phyloP scores from a whole-genome alignment of 2,113 vertebrate species.

The Ahaetulla prasina region DNA sequence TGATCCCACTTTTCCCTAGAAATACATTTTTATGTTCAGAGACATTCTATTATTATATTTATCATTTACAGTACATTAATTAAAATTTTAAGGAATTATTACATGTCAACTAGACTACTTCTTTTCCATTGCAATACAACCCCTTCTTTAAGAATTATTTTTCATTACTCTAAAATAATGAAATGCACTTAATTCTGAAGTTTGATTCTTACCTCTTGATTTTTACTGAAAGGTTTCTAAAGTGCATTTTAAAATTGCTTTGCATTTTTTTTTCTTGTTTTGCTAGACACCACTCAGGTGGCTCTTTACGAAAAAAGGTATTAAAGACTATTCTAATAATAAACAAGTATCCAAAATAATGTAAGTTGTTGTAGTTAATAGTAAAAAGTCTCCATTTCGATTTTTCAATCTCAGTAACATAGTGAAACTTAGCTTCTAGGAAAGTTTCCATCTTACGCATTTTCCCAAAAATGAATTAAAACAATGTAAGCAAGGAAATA shows the following conservation, averaged over 20 bases:
- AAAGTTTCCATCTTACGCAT: not conserved
- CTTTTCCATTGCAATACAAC: not conserved
- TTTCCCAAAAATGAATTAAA: not conserved
- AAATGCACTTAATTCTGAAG: not conserved
- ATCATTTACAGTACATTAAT: not conserved
- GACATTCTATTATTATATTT: not conserved
- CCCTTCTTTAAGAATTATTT: not conserved
- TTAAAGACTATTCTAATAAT: not conserved
- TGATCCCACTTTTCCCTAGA: not conserved
- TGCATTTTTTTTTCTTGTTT: not conserved
- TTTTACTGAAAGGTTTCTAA: not conserved
- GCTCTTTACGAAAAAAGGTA: not conserved
- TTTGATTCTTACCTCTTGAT: not conserved
- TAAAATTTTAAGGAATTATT: not conserved
- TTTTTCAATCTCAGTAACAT: not conserved
- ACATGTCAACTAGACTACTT: not conserved
- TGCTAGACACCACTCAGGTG: not conserved
- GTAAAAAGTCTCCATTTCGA: not conserved
- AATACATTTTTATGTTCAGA: not conserved
- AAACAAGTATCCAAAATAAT: not conserved
- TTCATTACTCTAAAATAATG: not conserved
- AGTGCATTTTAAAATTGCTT: not conserved
- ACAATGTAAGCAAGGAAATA: not conserved
- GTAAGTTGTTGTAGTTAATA: not conserved
- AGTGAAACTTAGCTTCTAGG: not conserved